A percentile compares a stretch with the other conserved stretches of the same genome.
Evolutionary conservation across 2,113 vertebrate genomes (phyloP).

Genomic region (Brienomyrus longianalis): DNA sequence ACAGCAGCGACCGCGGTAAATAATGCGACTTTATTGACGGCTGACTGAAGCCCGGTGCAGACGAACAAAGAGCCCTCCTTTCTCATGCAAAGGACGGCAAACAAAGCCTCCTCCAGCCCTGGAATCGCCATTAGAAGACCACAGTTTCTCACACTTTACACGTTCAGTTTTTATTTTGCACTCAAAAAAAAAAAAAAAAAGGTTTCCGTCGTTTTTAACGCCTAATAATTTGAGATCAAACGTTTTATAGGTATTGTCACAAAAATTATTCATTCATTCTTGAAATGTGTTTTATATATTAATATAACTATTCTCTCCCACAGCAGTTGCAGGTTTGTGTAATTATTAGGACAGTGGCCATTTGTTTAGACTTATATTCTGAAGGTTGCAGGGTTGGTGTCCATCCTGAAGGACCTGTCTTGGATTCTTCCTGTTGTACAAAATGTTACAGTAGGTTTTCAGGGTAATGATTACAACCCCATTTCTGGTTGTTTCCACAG

Average conservation of each 20-base stretch:
- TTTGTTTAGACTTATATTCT: background rate
- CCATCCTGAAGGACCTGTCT: background rate
- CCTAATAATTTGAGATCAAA: background rate
- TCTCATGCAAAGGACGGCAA: conserved; percentile 41
- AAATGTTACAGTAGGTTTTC: background rate
- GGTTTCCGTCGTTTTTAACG: background rate
- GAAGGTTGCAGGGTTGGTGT: background rate
- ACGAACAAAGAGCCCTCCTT: conserved; percentile 56
- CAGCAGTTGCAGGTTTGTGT: background rate
- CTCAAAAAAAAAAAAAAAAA: background rate
- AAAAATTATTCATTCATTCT: background rate
- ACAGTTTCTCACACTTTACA: conserved; percentile 47
- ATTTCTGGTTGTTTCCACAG: background rate
- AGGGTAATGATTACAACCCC: background rate
- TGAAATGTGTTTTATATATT: background rate
- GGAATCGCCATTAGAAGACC: conserved; percentile 42
- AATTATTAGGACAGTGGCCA: background rate
- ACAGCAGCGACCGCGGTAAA: conserved; percentile 16
- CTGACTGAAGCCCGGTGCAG: conserved; percentile 46
- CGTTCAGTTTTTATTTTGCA: conserved; percentile 27
- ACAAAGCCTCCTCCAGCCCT: conserved; percentile 34
- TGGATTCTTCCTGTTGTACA: background rate
- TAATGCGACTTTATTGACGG: conserved; percentile 50
- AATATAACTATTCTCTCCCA: background rate
- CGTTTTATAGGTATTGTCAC: background rate